phyloP scores from a whole-genome alignment of 2,797 vertebrate species.

The Myiothlypis chrysogaster region DNA sequence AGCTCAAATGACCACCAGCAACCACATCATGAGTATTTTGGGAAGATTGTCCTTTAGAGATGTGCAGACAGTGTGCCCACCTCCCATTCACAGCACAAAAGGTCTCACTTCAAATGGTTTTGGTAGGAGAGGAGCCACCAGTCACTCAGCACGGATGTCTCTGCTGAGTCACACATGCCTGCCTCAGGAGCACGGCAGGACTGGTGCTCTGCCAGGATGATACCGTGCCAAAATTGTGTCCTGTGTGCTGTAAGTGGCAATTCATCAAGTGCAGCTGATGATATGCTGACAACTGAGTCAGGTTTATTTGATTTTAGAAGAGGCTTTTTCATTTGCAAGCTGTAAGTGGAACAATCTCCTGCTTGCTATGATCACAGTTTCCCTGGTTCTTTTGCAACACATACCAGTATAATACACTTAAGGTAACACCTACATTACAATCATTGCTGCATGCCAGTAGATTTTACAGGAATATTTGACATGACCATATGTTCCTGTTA shows the following conservation, averaged over 20 bases:
- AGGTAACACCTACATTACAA: neutral
- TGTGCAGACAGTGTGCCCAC: neutral
- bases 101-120: neutral
- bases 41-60: neutral
- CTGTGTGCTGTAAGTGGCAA: neutral
- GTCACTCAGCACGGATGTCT: neutral
- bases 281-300: neutral
- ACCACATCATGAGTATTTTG: neutral
- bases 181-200: rapidly evolving
- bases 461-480: neutral
- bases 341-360: neutral
- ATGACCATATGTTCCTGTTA: neutral
- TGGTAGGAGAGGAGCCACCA: neutral
- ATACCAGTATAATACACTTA: neutral
- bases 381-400: neutral
- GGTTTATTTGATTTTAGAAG: neutral
- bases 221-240: neutral
- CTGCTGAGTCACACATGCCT: neutral
- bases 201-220: neutral
- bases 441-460: neutral
- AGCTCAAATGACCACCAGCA: neutral
- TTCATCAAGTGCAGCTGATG: neutral
- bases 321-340: neutral
- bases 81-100: neutral
- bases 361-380: neutral